Base-by-base conservation (phyloP, 2,113 vertebrate species). In the Tyto alba region DNA sequence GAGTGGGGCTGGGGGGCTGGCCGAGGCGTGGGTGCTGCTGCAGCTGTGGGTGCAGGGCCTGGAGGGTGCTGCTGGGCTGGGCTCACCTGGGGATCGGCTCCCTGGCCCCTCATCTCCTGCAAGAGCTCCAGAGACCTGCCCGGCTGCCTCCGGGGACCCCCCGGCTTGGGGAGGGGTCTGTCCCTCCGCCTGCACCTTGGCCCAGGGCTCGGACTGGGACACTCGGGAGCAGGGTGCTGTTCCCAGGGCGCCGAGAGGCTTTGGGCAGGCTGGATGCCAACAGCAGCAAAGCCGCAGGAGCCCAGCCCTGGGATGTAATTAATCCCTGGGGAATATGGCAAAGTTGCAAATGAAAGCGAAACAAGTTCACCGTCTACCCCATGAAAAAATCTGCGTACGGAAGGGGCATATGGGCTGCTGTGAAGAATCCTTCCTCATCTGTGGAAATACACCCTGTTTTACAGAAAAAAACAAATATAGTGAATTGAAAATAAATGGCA, bases 401-500 rank as follows among this genome's bases (percentile, higher is more conserved):
- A 72, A 89, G 32, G 88, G 84, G 60, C 71, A 13, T n/a, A 43
- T 3, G 40, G 95, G 63, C 60, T 80, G 47, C 67, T 90, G 77
- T 20, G 71, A 81, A 90, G 91, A 85, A 80, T 77, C 88, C 50
- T 88, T 91, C 86, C 30, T 23, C 47, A n/a, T 85, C 92, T 90
- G 63, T 85, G 83, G 73, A 88, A 96, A 93, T 40, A 74, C 2
- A 48, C 88, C 85, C 52, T 7, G 30, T 81, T 96, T 91, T 85
- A 92, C 77, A 89, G 76, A 75, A 38, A 75, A 75, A 92, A 96
- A 97, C 94, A 98, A 97, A 97, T 82, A 97, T 17, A 50, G 36
- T 23, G 95, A 97, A 87, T 88, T 41, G 82, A 95, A 97, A 98
- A 98, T 97, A 97, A 98, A 98, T 97, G 96, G 93, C 95, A 72